phyloP scores from a whole-genome alignment of 2,888 invertebrate species.

The Ichneumoninae sp. region DNA sequence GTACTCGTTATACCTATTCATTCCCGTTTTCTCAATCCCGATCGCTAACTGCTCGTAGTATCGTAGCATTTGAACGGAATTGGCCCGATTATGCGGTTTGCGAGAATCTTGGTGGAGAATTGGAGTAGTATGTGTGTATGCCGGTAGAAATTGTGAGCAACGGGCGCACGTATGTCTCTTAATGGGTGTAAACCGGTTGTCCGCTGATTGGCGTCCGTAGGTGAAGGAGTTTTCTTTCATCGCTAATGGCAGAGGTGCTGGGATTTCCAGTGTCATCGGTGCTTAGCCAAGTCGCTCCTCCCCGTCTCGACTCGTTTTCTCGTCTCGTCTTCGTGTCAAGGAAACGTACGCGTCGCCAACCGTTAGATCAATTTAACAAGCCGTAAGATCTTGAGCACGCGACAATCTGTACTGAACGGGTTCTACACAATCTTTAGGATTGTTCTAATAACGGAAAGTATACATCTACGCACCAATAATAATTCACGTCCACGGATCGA shows the following conservation, averaged over 20 bases:
- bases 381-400: not conserved
- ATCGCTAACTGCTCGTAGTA: conserved; percentile 1
- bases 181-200: conserved; percentile 47
- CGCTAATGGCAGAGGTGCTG: conserved; percentile 48
- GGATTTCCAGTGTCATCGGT: conserved; percentile 60
- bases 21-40: conserved; percentile 46
- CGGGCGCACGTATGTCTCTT: conserved; percentile 42
- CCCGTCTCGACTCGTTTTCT: conserved; percentile 12
- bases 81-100: conserved; percentile 27
- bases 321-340: conserved; percentile 2
- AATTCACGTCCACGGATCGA: not conserved
- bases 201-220: conserved; percentile 63
- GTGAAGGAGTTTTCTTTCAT: conserved; percentile 59
- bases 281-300: conserved; percentile 22
- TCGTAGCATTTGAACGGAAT: conserved; percentile 29
- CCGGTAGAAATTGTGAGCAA: conserved; percentile 46
- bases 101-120: conserved; percentile 37
- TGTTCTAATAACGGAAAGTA: not conserved
- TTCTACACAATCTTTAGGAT: not conserved
- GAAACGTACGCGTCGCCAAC: conserved; percentile 25
- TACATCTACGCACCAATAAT: not conserved
- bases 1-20: conserved; percentile 36
- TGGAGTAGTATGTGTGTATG: not conserved
- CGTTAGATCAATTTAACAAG: conserved; percentile 30
- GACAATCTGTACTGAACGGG: not conserved